Evolutionary conservation across 2,797 vertebrate genomes (phyloP).

Genomic region (Momotus momota): DNA sequence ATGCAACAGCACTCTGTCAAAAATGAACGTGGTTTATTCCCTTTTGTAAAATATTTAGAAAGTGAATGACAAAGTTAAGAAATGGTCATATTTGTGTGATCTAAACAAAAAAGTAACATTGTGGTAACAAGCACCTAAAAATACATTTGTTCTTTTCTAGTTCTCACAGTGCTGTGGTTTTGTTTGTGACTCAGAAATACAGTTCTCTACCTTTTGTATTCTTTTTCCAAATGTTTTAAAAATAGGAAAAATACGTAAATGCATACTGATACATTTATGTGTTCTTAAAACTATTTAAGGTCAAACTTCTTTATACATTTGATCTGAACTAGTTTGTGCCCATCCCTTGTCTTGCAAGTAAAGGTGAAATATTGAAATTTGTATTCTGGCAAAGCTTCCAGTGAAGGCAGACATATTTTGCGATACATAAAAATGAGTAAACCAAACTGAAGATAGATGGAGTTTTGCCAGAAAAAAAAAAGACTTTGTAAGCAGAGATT

Average conservation of each 20-base stretch:
- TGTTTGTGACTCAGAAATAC: neutral
- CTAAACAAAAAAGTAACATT: neutral
- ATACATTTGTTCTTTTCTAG: neutral
- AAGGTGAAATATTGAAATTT: neutral
- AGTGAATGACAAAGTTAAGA: neutral
- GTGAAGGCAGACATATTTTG: neutral
- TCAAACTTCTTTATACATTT: neutral
- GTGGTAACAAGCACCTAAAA: neutral
- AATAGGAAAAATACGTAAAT: neutral
- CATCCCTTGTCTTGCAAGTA: neutral
- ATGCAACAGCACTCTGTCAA: neutral
- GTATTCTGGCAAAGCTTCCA: neutral
- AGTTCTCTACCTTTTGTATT: neutral
- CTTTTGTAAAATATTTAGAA: constrained; percentile 13
- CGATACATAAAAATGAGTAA: constrained; percentile 1
- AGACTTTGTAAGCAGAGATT: neutral
- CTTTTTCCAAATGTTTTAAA: neutral
- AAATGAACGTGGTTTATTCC: neutral
- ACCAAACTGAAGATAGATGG: neutral
- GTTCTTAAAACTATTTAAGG: neutral
- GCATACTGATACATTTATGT: neutral
- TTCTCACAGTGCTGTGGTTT: neutral
- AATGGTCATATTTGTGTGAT: neutral
- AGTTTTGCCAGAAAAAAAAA: neutral
- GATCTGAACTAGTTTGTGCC: neutral